Evolutionary conservation across 2,113 vertebrate genomes (phyloP), one percentile per base, ranked within the genome.

Genomic region (Ctenomys sociabilis): DNA sequence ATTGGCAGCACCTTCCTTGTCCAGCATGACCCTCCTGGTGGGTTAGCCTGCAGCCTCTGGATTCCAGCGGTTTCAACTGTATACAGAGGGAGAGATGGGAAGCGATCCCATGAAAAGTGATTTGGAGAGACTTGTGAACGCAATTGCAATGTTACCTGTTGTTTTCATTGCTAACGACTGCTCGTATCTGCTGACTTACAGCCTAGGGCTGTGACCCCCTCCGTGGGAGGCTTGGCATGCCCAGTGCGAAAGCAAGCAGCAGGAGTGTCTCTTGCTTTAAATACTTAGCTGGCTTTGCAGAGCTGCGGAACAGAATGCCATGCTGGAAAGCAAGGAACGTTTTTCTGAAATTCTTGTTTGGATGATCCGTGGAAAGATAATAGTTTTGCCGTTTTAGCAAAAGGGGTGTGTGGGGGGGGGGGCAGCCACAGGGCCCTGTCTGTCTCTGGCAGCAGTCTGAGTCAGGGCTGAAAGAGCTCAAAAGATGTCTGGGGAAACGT

Each of bases 1-100:
- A 96, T 75, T 81, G 96, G 96, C 97, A 98, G 95, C 95, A 97
- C 93, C 96, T 93, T 95, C 80, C 95, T 96, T 97, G 96, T 97
- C 94, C 0, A 0, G 98, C 85, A 70, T 1, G 52, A 14, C 30
- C 72, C 96, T 97, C 70, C 90, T 94, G 84, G 90, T 57, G 89
- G 82, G 78, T 95, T 96, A 0, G 2, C 64, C 84, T 70, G 35
- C 54, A 68, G 97, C 90, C 37, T 97, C 97, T 95, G 93, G 64
- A 95, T 98, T 97, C 95, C 91, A 88, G 61, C 16, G 54, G 24
- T 89, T 95, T 91, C 22, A 30, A 21, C 89, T 93, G 94, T 75
- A 88, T 22, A 72, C 68, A 52, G 66, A 93, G 45, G 19, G 73
- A n/a, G 61, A 78, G 75, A 73, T 64, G 37, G 68, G 64, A 72